A percentile compares a stretch with the other conserved stretches of the same genome.
Conservation (phyloP, 2,797 vertebrate genomes). For the Hyperoplus immaculatus region DNA sequence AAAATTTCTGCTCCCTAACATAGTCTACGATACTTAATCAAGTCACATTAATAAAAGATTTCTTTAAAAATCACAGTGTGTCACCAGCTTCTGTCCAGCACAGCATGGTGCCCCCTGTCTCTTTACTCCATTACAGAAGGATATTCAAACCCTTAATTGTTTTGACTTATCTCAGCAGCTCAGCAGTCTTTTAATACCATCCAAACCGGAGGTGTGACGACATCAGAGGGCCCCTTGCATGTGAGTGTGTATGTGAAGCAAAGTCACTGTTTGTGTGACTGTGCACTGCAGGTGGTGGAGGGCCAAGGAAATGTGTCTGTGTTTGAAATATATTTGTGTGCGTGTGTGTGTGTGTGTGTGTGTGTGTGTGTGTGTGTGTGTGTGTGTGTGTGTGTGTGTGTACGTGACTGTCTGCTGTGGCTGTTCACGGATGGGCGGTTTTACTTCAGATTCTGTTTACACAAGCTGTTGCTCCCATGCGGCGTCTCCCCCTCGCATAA, state of each 20-base stretch:
- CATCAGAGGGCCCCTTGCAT: slow-evolving; percentile 24
- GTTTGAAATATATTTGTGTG: neutral
- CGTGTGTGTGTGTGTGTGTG: slow-evolving; percentile 11
- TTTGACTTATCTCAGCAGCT: slow-evolving; percentile 45
- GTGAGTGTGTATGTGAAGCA: neutral
- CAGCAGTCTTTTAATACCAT: slow-evolving; percentile 43
- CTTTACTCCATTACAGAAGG: slow-evolving; percentile 13
- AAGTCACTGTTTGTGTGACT: slow-evolving; percentile 32
- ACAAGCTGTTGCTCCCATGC: slow-evolving; percentile 69
- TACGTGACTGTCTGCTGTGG: slow-evolving; percentile 29
- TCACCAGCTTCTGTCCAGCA: neutral
- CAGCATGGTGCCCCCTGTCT: slow-evolving; percentile 1
- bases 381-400: neutral
- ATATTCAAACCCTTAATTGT: slow-evolving; percentile 29
- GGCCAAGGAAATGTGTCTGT: slow-evolving; percentile 23
- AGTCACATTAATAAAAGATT: too few relatives aligned
- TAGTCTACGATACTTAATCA: neutral
- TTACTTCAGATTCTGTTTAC: slow-evolving; percentile 67
- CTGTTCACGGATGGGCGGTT: slow-evolving; percentile 46
- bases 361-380: slow-evolving; percentile 17
- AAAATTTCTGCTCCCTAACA: neutral
- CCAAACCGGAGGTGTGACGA: slow-evolving; percentile 33
- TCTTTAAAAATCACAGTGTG: neutral
- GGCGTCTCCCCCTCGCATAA: slow-evolving; percentile 45
- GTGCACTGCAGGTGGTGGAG: slow-evolving; percentile 27